phyloP scores from a whole-genome alignment of 2,113 vertebrate species.

The Actenoides lindsayi region DNA sequence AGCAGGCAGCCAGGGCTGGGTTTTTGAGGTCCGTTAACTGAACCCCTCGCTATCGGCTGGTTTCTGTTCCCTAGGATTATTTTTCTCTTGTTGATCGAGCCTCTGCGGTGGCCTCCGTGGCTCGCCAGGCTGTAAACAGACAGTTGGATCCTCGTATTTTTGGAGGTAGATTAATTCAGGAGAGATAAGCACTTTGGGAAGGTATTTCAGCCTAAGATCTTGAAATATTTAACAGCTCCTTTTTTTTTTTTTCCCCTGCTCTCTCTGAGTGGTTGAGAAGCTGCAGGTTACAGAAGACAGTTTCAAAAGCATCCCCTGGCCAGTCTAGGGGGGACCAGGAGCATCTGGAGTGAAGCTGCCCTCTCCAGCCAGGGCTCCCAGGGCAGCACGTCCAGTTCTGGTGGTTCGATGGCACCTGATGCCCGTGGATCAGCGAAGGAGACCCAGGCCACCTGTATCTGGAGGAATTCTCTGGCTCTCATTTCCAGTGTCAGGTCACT shows the following conservation, averaged over 20 bases:
- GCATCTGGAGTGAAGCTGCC: rapidly evolving
- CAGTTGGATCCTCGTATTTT: rapidly evolving
- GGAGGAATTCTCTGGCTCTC: rapidly evolving
- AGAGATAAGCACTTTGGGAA: rapidly evolving
- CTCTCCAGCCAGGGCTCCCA: not conserved
- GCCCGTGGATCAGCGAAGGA: rapidly evolving
- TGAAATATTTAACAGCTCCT: not conserved
- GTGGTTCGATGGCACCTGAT: rapidly evolving
- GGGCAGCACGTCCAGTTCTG: rapidly evolving
- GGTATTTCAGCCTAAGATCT: not conserved
- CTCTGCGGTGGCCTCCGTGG: not conserved
- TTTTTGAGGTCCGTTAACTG: slow-evolving; percentile 29
- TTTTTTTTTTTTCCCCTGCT: not conserved
- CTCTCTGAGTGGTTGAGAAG: rapidly evolving
- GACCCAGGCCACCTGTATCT: rapidly evolving
- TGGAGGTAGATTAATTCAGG: not conserved
- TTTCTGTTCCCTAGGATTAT: not conserved
- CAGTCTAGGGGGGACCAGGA: rapidly evolving
- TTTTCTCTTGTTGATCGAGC: not conserved
- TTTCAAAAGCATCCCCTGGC: not conserved
- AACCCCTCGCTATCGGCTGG: not conserved
- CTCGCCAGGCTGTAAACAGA: not conserved
- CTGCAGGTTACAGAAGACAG: not conserved
- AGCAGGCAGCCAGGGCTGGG: not conserved
- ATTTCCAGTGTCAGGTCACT: rapidly evolving